Conservation (phyloP, 2,113 vertebrate species). For the Alouatta palliata region DNA sequence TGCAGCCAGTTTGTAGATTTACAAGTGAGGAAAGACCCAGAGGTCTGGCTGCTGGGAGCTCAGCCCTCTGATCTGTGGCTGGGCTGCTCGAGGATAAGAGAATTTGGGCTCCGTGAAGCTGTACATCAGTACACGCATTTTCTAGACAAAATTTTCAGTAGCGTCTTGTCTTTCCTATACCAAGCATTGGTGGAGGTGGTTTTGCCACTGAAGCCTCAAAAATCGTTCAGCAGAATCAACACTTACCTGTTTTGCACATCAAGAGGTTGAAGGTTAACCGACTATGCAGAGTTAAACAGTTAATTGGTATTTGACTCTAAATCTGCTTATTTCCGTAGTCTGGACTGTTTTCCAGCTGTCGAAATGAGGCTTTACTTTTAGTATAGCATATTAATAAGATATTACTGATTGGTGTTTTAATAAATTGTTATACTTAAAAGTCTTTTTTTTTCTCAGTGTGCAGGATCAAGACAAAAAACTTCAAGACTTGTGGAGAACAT, state of each 20-base stretch:
- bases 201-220: neutral
- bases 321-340: neutral
- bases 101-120: neutral
- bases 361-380: neutral
- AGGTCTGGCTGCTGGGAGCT: neutral
- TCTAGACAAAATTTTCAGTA: neutral
- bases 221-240: neutral
- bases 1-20: neutral
- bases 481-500: constrained; percentile 96
- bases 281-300: neutral
- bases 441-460: constrained; percentile 85
- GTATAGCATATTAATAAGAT: neutral
- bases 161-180: neutral
- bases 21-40: neutral
- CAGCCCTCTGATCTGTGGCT: fast-evolving
- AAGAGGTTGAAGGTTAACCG: neutral
- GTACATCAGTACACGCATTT: fast-evolving
- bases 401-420: neutral
- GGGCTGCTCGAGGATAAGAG: neutral
- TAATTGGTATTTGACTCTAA: neutral
- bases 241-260: too few relatives aligned
- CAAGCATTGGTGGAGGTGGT: neutral
- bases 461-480: constrained; percentile 96
- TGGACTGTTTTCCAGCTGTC: neutral
- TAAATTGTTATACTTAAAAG: neutral